Evolutionary conservation across 2,888 invertebrate genomes (phyloP), one percentile per base, ranked within the genome.

Genomic region (Sinelater perroti): DNA sequence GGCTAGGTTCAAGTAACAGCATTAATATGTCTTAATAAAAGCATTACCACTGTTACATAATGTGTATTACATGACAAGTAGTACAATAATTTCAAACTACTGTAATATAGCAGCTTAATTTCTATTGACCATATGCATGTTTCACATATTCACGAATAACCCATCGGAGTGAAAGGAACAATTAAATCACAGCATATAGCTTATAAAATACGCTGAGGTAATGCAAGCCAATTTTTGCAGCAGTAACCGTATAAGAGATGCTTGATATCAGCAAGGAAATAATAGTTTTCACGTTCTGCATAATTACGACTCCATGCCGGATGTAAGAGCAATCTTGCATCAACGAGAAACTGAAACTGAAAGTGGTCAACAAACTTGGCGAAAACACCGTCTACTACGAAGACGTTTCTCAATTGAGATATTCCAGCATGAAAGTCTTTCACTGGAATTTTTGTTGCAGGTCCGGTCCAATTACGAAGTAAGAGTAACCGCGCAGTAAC

Each of bases 301-400:
- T 46, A 46, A 47, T 14, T 24, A 35, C 33, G 24, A 35, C 26
- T 24, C 7, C 16, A 35, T 47, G 16, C 47, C 31, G 47, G 47
- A 47, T 47, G 18, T 47, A 47, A 47, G 24, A 16, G 30, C 21
- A 38, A 38, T 13, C 24, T 40, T 24, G 24, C 10, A 14, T 16
- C 6, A 40, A 13, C 13, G 14, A 14, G 24, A 38, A 20, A 20
- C 10, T 21, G 14, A 40, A 10, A 38, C 21, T 21, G 24, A 14
- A 40, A 21, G 13, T 40, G 40, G 24, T 40, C 21, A 21, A 40
- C 16, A 24, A 21, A 40, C 40, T 40, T 7, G 1, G 11, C 21
- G 11, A 5, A 13, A 40, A 21, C n/a, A n/a, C n/a, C n/a, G 13
- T 24, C 13, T 38, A 38, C n/a, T n/a, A n/a, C n/a, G n/a, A n/a